phyloP scores from a whole-genome alignment of 2,888 invertebrate species.

The Diaprepes abbreviatus region DNA sequence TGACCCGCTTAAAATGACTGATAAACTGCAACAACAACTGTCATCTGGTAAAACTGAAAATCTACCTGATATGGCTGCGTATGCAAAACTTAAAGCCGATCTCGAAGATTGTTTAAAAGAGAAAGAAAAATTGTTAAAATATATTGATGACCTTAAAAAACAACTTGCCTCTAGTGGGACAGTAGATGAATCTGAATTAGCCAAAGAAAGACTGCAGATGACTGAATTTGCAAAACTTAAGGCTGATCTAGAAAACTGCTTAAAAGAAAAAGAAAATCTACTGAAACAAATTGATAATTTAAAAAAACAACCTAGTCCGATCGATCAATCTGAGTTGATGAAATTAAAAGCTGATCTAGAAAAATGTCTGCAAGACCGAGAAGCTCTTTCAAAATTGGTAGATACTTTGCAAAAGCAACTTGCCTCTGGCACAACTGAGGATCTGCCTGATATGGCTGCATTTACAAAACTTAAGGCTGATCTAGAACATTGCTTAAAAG shows the following conservation, averaged over 20 bases:
- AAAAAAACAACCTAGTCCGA: slow-evolving; percentile 18
- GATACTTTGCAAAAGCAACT: slow-evolving; percentile 21
- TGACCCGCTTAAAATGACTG: slow-evolving; percentile 2
- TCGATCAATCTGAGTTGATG: slow-evolving; percentile 22
- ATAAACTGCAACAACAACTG: neutral
- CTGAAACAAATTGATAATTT: slow-evolving; percentile 21
- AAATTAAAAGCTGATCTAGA: slow-evolving; percentile 42
- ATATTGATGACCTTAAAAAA: slow-evolving; percentile 16
- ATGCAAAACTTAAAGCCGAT: slow-evolving; percentile 27
- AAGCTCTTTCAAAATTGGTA: slow-evolving; percentile 5
- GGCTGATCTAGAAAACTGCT: slow-evolving; percentile 31
- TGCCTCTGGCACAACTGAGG: neutral
- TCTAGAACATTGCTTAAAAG: slow-evolving; percentile 34
- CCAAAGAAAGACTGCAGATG: neutral
- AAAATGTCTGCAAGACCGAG: slow-evolving; percentile 30
- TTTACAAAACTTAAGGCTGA: slow-evolving; percentile 11
- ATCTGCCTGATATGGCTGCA: neutral
- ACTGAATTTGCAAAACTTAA: neutral
- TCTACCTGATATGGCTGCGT: neutral
- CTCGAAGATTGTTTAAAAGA: slow-evolving; percentile 37
- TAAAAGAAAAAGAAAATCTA: slow-evolving; percentile 36
- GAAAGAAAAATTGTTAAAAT: slow-evolving; percentile 25
- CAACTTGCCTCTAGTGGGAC: slow-evolving; percentile 12
- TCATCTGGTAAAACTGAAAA: slow-evolving; percentile 1
- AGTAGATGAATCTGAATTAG: neutral